Evolutionary conservation across 2,888 invertebrate species (phyloP).

Genomic region (Amphimallon solstitiale): DNA sequence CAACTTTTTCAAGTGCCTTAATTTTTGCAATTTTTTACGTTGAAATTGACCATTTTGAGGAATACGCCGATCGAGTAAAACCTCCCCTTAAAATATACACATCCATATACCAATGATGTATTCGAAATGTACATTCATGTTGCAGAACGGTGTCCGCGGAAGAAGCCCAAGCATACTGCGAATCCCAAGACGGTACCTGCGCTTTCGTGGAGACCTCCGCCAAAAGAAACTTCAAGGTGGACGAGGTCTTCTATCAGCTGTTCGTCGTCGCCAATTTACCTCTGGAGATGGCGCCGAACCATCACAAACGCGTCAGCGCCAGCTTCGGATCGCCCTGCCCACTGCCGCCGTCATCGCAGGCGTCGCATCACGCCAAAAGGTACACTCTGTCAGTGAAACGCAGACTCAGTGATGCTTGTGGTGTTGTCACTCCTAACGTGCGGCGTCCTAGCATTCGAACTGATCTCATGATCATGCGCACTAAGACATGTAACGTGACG

Average conservation of each 20-base stretch:
- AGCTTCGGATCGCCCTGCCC: slow-evolving; percentile 82
- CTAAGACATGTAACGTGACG: slow-evolving; percentile 80
- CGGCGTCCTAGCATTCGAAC: slow-evolving; percentile 88
- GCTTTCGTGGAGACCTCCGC: slow-evolving; percentile 87
- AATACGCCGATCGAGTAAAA: no score
- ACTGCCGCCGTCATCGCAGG: slow-evolving; percentile 72
- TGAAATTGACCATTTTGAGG: no score
- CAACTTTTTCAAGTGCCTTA: no score
- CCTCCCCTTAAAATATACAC: no score
- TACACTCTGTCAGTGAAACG: slow-evolving; percentile 84
- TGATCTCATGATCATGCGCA: slow-evolving; percentile 88
- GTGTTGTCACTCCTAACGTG: slow-evolving; percentile 89
- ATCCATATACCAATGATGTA: no score
- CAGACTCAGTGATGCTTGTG: slow-evolving; percentile 86
- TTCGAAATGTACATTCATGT: slow-evolving; percentile 25
- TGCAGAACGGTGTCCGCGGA: slow-evolving; percentile 79
- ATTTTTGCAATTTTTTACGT: no score
- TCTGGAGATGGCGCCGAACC: slow-evolving; percentile 88
- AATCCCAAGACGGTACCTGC: slow-evolving; percentile 79
- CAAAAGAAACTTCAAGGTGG: slow-evolving; percentile 81
- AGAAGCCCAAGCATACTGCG: slow-evolving; percentile 81
- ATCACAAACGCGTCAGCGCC: slow-evolving; percentile 82
- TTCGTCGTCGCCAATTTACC: slow-evolving; percentile 86
- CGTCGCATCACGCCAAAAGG: slow-evolving; percentile 74
- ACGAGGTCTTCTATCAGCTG: slow-evolving; percentile 85